phyloP scores from a whole-genome alignment of 2,888 invertebrate species.

The Dione vanillae region DNA sequence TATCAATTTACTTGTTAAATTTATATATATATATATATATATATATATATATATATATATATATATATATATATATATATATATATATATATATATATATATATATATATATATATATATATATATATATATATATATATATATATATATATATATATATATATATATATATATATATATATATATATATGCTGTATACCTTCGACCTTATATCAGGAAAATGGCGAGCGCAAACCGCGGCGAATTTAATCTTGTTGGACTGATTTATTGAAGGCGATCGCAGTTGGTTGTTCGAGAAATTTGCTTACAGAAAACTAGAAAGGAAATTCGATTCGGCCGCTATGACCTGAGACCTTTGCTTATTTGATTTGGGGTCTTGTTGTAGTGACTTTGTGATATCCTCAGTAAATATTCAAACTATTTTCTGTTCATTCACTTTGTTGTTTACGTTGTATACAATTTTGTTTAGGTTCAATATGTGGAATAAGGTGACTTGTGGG shows the following conservation, averaged over 20 bases:
- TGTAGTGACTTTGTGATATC: slow-evolving; percentile 16
- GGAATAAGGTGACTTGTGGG: neutral
- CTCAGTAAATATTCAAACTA: slow-evolving; percentile 15
- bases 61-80: too few relatives aligned
- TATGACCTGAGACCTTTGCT: slow-evolving; percentile 13
- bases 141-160: too few relatives aligned
- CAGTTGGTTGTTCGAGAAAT: slow-evolving; percentile 25
- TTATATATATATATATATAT: neutral
- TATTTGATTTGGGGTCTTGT: slow-evolving; percentile 23
- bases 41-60: too few relatives aligned
- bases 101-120: too few relatives aligned
- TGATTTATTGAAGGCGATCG: slow-evolving; percentile 39
- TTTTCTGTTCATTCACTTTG: slow-evolving; percentile 12
- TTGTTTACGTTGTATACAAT: neutral
- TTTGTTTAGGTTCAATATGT: neutral
- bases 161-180: neutral
- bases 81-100: too few relatives aligned
- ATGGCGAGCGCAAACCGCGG: neutral
- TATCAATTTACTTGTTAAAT: too few relatives aligned
- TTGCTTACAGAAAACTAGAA: slow-evolving; percentile 35
- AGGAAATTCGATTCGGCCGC: slow-evolving; percentile 37
- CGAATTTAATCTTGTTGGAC: slow-evolving; percentile 38
- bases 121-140: too few relatives aligned
- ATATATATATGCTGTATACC: neutral
- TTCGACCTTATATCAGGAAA: slow-evolving; percentile 14